Evolutionary conservation across 2,113 vertebrate species (phyloP).

Genomic region (Indicator maculatus): DNA sequence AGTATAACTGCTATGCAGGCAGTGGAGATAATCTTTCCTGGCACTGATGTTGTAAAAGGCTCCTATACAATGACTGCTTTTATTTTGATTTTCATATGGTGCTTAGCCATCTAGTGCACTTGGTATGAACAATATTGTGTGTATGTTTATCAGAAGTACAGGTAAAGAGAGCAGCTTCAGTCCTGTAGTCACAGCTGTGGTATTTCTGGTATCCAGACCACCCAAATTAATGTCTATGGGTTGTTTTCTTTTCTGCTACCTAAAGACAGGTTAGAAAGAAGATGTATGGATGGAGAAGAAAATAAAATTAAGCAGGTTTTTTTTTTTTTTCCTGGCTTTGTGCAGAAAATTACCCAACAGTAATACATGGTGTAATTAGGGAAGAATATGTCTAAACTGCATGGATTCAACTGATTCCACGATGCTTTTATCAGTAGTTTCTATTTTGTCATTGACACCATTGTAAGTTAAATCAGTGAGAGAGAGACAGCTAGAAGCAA

Average conservation of each 20-base stretch:
- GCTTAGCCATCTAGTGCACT: background rate
- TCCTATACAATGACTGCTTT: background rate
- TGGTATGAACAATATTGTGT: background rate
- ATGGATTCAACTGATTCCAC: slow-evolving; percentile 27
- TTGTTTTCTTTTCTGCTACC: background rate
- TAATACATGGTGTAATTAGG: background rate
- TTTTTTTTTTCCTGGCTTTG: slow-evolving; percentile 1
- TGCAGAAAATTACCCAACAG: slow-evolving; percentile 3
- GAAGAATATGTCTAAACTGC: background rate
- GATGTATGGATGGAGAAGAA: background rate
- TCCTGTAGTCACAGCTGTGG: background rate
- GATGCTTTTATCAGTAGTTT: slow-evolving; percentile 51
- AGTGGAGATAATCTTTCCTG: background rate
- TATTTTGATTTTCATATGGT: background rate
- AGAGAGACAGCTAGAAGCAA: slow-evolving; percentile 31
- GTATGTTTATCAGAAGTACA: background rate
- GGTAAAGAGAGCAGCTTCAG: background rate
- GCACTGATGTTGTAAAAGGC: background rate
- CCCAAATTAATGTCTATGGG: background rate
- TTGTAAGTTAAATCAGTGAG: slow-evolving; percentile 22
- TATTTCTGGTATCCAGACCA: too few relatives aligned
- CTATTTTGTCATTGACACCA: slow-evolving; percentile 42
- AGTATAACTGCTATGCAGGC: background rate
- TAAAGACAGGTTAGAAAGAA: background rate
- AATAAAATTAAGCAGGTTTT: background rate